Base-by-base conservation (phyloP, 37 sponge, comb jelly and placozoan genomes). In the Agelas oroides region DNA sequence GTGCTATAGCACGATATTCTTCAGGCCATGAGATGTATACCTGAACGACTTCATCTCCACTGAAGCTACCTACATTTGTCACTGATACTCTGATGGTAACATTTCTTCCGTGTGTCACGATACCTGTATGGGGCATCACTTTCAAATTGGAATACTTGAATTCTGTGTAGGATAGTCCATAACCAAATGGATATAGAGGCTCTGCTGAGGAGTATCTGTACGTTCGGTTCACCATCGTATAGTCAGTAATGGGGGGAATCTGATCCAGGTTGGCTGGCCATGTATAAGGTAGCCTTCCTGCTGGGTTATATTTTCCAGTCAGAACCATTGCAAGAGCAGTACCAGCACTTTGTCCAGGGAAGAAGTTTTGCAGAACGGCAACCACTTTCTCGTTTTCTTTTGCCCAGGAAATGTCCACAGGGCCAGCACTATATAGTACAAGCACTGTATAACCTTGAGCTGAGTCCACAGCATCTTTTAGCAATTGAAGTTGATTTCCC, bases 181-280 rank as follows among this genome's bases (percentile, higher is more conserved):
- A 89, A 38, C 90, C 85, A 80, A 90, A 84, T 5, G 86, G 86
- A 35, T 70, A 90, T 20, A 90, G 75, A 21, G 86, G 80, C 12
- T 54, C 68, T 31, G 59, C 59, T 74, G 54, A 30, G 67, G 73
- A 84, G 69, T 90, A 90, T 36, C 90, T 71, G 61, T 90, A 90
- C 1, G 90, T 90, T 25, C 92, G 76, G 41, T 62, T 40, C 17
- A 65, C 64, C 90, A 90, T 90, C 0, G 85, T 85, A 79, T 90
- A 84, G 80, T 89, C 61, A 31, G 73, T 78, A 37, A 89, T 89
- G 36, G 53, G 37, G 25, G 91, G 91, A 21, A 84, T 78, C 78
- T 84, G 67, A 65, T 80, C 59, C 19, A 87, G 75, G 37, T 69
- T 75, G 13, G 64, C 67, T 8, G 89, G 89, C 89, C 89, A 88